Percentiles rank a stretch among this genome's conserved stretches.
Evolutionary conservation across 2,888 invertebrate species (phyloP).

Genomic region (Erebia palarica): DNA sequence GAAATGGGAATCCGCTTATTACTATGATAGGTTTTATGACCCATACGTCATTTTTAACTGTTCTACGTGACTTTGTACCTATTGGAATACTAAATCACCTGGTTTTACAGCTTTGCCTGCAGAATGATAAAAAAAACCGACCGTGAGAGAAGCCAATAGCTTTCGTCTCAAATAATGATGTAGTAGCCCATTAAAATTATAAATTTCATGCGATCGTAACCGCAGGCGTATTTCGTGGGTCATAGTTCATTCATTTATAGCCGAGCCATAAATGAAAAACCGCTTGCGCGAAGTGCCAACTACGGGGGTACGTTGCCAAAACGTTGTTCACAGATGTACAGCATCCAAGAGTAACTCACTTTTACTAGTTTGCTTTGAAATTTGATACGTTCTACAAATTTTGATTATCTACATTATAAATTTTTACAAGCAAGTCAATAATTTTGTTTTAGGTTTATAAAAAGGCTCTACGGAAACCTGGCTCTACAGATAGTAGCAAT

Average conservation of each 20-base stretch:
- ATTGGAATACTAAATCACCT: conserved; percentile 18
- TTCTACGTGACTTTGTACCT: conserved; percentile 19
- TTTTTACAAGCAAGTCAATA: neutral
- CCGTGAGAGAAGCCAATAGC: neutral
- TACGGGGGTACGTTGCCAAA: conserved; percentile 44
- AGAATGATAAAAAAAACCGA: neutral
- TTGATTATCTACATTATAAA: neutral
- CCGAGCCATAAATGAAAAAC: conserved; percentile 45
- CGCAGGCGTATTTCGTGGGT: conserved; percentile 20
- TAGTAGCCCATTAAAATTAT: conserved; percentile 16
- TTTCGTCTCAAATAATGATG: conserved; percentile 8
- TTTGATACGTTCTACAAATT: neutral
- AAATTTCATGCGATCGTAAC: conserved; percentile 7
- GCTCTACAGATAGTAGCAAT: too few relatives aligned
- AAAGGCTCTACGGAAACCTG: too few relatives aligned
- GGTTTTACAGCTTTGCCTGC: too few relatives aligned
- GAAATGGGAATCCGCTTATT: too few relatives aligned
- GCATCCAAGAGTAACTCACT: conserved; percentile 34
- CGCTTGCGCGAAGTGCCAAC: conserved; percentile 44
- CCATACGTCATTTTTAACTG: conserved; percentile 11
- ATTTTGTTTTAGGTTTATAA: too few relatives aligned
- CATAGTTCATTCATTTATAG: conserved; percentile 39
- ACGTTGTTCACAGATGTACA: conserved; percentile 43
- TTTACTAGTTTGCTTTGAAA: conserved; percentile 6
- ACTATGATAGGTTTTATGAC: too few relatives aligned